Evolutionary conservation across 2,888 invertebrate species (phyloP), one percentile per base, ranked within the genome.

Genomic region (Sesamia inferens): DNA sequence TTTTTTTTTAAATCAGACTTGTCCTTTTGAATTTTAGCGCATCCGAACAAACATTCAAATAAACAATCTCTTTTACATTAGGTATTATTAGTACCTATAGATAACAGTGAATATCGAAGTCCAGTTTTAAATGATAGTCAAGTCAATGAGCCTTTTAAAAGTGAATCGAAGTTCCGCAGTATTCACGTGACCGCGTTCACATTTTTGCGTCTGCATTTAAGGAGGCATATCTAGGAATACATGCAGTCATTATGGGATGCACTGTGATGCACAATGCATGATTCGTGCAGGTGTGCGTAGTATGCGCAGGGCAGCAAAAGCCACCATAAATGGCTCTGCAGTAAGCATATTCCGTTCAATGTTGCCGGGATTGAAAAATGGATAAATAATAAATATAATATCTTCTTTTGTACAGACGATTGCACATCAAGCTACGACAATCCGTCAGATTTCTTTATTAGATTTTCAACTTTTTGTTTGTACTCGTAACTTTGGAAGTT

Each of bases 241-340:
- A 82, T 24, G 65, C 76, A 71, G 83, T 85, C 81, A 85, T 86
- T 86, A 85, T 62, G 39, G 57, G 74, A 80, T 84, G 75, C 70
- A 71, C 71, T 61, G 59, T 75, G 83, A 83, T 85, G 76, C 67
- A 74, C 85, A 84, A 85, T 82, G 79, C 73, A 73, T 85, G 76
- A 76, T 76, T 81, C 83, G 85, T 85, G 86, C 81, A 76, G 75
- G 78, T 86, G 81, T 81, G 76, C 69, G 57, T 79, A 64, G 65
- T 76, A 82, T 79, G 68, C 70, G 68, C 76, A 44, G 68, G 72
- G 79, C 82, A 79, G 90, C 89, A 31, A n/a, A 2, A 44, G 16
- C 51, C 44, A 67, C 24, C 11, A 61, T n/a, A 24, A 59, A 59
- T 16, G 2, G 5, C 14, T 6, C 0, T 8, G 5, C 81, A 81